Base-by-base conservation (phyloP, 2,888 invertebrate species). In the Sturmia bella region DNA sequence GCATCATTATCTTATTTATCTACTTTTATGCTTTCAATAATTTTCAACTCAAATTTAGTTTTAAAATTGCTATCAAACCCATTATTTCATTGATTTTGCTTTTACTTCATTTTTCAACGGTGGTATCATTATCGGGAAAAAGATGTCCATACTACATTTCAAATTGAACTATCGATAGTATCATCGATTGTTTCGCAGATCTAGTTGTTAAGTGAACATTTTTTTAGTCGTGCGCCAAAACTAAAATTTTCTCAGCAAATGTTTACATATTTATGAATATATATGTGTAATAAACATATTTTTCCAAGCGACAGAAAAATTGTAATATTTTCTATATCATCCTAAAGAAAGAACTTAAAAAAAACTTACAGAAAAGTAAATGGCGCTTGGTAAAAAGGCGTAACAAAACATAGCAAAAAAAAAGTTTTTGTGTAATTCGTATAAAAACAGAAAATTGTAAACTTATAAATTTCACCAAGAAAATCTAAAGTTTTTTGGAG, bases 401-500 rank as follows among this genome's bases (percentile, higher is more conserved):
- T 77, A 68, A 43, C 50, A 64, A 45, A 63, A 15, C n/a, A n/a
- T 15, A 21, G 9, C 24, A 54, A 27, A 45, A 57, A 64, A 77
- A 41, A 50, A 13, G 56, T 12, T 19, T 45, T 19, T 59, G 9
- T 54, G 39, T 15, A 24, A 27, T 15, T 27, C 59, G 12, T 57
- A 59, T 59, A 59, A 63, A 64, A 50, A 59, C 27, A 66, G 73
- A 48, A n/a, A 52, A 66, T 43, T 64, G 2, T 70, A 27, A 57
- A 64, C 21, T 74, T 75, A 56, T 43, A 68, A 77, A 76, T 83
- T 79, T 77, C 80, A 80, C 76, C 80, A 77, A 77, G 69, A 77
- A 79, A 83, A 73, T 64, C 68, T 4, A 17, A 76, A 69, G 57
- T 85, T 87, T 84, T 83, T 85, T 85, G 84, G 85, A 79, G 86